Evolutionary conservation across 2,797 vertebrate species (phyloP), one percentile per base, ranked within the genome.

Genomic region (Pelobates cultripes): DNA sequence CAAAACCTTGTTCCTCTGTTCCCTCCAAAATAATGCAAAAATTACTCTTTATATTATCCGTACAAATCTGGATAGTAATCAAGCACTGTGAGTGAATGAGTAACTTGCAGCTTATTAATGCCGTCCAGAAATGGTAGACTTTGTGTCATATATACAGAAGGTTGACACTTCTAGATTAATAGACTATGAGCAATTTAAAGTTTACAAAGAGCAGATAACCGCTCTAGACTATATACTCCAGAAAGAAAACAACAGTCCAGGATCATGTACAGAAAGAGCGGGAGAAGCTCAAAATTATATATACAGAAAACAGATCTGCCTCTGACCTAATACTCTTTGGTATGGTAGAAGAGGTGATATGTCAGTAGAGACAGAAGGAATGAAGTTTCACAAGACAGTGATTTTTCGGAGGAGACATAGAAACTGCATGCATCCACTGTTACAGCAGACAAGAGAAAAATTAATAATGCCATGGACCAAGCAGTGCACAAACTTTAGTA

Each of bases 251-350:
- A 6, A 51, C 57, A 64, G 13, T 1, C 8, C 17, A 77, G 10
- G 12, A 70, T 78, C 44, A 40, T 44, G n/a, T 40, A 6, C 61
- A 47, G 12, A 9, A 6, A 45, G 68, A 70, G 17, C 40, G 42
- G n/a, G 43, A 8, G 51, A 14, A 14, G 43, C 10, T 7, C 15
- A 67, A 28, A 40, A 64, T 64, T 64, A n/a, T 10, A 79, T 40
- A 28, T 17, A 61, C 8, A 70, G 47, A 72, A 40, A 51, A 40
- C 69, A 55, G 44, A 45, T 60, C 60, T 44, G 43, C 80, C 80
- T 82, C 69, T 82, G 69, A 77, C 80, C 80, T 73, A 77, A 77
- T 82, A 73, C 73, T 63, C 80, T 82, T 75, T 67, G 69, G 69
- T 70, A 45, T 57, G 69, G 74, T 15, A 45, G 69, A 43, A 40